phyloP scores from a whole-genome alignment of 2,113 vertebrate species.

The Blennius ocellaris region DNA sequence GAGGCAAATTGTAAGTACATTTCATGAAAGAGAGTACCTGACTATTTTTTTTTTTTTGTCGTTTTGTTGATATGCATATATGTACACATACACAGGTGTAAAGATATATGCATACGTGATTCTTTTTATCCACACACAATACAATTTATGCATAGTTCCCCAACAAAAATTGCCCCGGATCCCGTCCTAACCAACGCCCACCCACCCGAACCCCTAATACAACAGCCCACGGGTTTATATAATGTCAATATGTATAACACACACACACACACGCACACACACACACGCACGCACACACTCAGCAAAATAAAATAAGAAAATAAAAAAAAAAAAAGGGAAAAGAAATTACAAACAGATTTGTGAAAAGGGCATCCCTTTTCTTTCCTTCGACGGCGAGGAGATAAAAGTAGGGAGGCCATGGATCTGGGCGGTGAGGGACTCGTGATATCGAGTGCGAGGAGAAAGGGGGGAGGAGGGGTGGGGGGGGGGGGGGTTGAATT shows the following conservation, averaged over 20 bases:
- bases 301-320: constrained; percentile 89
- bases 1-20: constrained; percentile 98
- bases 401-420: constrained; percentile 62
- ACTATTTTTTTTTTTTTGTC: constrained; percentile 87
- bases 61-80: constrained; percentile 83
- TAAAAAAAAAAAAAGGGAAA: constrained; percentile 61
- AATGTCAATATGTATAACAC: constrained; percentile 95
- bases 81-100: constrained; percentile 78
- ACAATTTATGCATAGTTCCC: constrained; percentile 98
- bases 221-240: constrained; percentile 79
- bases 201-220: constrained; percentile 63
- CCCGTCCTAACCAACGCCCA: constrained; percentile 53
- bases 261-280: constrained; percentile 89
- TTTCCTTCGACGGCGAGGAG: constrained; percentile 70
- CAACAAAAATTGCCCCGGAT: constrained; percentile 67
- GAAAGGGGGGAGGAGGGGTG: constrained; percentile 38
- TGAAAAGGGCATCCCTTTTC: constrained; percentile 72
- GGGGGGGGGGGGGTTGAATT: constrained; percentile 44
- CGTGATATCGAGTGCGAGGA: constrained; percentile 58
- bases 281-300: constrained; percentile 90
- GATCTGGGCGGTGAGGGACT: constrained; percentile 58
- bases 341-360: constrained; percentile 72
- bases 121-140: constrained; percentile 89
- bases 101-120: constrained; percentile 82
- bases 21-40: constrained; percentile 99